A percentile compares a stretch with the other conserved stretches of the same genome.
Conservation (phyloP, 1,140 invertebrate species). For the Cotesia glomerata region DNA sequence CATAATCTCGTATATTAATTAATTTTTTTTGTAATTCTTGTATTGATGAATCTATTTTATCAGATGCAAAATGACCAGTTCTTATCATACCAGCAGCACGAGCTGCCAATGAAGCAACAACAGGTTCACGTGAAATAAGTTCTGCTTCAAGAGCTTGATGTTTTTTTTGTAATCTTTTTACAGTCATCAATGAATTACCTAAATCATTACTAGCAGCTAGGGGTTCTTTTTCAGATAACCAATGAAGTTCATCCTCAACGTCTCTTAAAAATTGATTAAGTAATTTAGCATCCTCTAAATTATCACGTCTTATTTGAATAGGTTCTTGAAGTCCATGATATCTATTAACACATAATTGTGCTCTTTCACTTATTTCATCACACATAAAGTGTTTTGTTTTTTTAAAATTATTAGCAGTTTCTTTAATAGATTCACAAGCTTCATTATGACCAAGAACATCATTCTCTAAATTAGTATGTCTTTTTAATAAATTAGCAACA, state of each 20-base stretch:
- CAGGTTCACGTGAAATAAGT: constrained; percentile 80
- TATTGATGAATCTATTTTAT: constrained; percentile 72
- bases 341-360: constrained; percentile 72
- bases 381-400: constrained; percentile 83
- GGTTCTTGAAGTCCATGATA: constrained; percentile 88
- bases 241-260: constrained; percentile 85
- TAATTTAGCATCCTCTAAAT: constrained; percentile 85
- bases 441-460: constrained; percentile 82
- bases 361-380: constrained; percentile 80
- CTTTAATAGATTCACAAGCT: constrained; percentile 77
- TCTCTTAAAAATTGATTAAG: constrained; percentile 86
- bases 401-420: constrained; percentile 76
- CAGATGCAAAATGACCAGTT: constrained; percentile 82
- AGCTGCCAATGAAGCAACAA: constrained; percentile 73
- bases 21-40: constrained; percentile 72
- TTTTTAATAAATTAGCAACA: constrained; percentile 82
- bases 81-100: constrained; percentile 80
- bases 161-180: constrained; percentile 96
- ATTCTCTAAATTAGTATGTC: constrained; percentile 83
- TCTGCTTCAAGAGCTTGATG: constrained; percentile 88
- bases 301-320: constrained; percentile 86
- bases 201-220: constrained; percentile 81
- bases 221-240: constrained; percentile 86
- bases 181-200: constrained; percentile 82
- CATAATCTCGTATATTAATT: constrained; percentile 71